These are phyloP conservation scores for Heterochromis multidens DNA, from an alignment of 2,113 vertebrate species.

Conservation along the genomic window DNA sequence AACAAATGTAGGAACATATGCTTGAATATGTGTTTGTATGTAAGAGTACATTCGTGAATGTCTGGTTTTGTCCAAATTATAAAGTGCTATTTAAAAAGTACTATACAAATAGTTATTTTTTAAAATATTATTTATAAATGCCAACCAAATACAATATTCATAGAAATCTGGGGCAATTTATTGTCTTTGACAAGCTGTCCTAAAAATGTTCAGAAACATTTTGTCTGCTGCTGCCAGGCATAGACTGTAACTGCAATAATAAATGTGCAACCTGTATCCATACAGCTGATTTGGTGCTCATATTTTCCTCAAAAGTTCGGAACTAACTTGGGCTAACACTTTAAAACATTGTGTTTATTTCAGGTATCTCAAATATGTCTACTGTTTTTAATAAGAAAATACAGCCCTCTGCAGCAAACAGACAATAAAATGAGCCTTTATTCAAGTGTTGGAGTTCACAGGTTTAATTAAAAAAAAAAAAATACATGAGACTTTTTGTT, in stretches of 20 bases:
- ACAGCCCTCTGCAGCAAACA: background rate
- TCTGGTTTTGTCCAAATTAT: background rate
- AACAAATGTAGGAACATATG: background rate
- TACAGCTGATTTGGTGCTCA: background rate
- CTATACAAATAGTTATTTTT: background rate
- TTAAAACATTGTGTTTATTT: background rate
- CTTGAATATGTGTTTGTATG: background rate
- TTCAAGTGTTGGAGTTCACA: background rate
- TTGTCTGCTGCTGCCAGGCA: background rate
- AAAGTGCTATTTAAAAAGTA: background rate
- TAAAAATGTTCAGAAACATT: background rate
- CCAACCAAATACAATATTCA: background rate
- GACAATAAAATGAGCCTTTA: background rate
- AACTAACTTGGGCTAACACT: background rate
- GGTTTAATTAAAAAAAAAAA: too few relatives aligned
- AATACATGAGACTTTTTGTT: too few relatives aligned
- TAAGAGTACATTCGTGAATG: background rate
- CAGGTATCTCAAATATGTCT: background rate
- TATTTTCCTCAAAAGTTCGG: background rate
- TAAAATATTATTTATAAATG: rapidly evolving
- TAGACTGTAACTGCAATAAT: background rate
- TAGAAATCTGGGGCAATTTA: background rate
- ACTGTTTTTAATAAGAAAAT: background rate
- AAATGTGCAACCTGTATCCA: background rate
- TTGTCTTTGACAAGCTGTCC: background rate